Base-by-base conservation (phyloP, 2,888 invertebrate species). In the Phlogophora meticulosa region DNA sequence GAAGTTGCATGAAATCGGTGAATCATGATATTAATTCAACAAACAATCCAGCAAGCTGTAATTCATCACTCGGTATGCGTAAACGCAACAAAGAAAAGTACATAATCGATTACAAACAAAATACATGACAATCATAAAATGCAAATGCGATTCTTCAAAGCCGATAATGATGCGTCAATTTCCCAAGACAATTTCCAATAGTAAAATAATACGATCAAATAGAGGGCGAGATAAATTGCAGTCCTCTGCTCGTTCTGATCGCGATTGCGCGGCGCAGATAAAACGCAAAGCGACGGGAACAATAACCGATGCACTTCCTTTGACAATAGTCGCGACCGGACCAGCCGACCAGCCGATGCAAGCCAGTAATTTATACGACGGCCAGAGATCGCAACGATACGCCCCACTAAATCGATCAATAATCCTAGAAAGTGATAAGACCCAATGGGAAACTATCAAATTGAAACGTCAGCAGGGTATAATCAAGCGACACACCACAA, bases 251-350 rank as follows among this genome's bases (percentile, higher is more conserved):
- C 84, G 82, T 85, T 84, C 83, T 81, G 77, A 86, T 85, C 78
- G 86, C 87, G 92, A 93, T 93, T 82, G 85, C 85, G 81, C 87
- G 86, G 86, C 75, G 72, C 74, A 88, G 93, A 93, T 93, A 93
- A 92, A 88, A 88, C 85, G 84, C 86, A 88, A 91, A 91, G 88
- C 92, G 88, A 91, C 88, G 88, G 87, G 91, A 93, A 94, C 94
- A 94, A 95, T 94, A 94, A 94, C 92, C 90, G 93, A 94, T 93
- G 93, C 92, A 93, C 93, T 93, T 92, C 93, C 93, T 93, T 92
- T 92, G 93, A 93, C 94, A 94, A 93, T 92, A 87, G 88, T 88
- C 83, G 80, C 77, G 79, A 85, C 83, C 74, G 78, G 81, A 82
- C 75, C 66, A 64, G 59, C 77, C 72, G 81, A 79, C 79, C 83